These are phyloP conservation scores for Zaprionus gabonicus DNA, from an alignment of 1,140 invertebrate genomes.

Conservation along the genomic window DNA sequence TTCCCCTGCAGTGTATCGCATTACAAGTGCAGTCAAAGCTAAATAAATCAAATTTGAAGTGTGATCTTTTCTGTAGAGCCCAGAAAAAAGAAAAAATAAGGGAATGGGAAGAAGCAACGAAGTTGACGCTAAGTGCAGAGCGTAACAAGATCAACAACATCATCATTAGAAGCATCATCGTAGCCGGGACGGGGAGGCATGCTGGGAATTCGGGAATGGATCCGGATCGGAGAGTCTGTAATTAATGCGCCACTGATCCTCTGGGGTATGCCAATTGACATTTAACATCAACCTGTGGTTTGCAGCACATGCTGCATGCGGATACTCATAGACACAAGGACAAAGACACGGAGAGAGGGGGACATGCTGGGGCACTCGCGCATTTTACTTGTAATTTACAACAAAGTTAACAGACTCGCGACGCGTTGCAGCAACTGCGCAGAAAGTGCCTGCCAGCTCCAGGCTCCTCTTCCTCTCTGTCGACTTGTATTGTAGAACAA, in stretches of 20 bases:
- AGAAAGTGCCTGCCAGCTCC: conserved; percentile 42
- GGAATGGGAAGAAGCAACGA: conserved; percentile 14
- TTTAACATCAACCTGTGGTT: conserved; percentile 81
- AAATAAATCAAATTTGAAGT: conserved; percentile 76
- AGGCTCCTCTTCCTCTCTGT: conserved; percentile 4
- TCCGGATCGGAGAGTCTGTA: conserved; percentile 44
- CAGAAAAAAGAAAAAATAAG: conserved; percentile 14
- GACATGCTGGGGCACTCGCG: background rate
- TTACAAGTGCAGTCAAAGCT: conserved; percentile 74
- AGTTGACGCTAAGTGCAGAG: conserved; percentile 67
- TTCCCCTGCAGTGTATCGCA: conserved; percentile 38
- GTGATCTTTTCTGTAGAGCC: conserved; percentile 14
- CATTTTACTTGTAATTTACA: conserved; percentile 43
- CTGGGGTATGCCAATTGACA: conserved; percentile 79
- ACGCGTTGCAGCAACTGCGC: conserved; percentile 63
- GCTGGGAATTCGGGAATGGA: conserved; percentile 8
- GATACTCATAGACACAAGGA: conserved; percentile 7
- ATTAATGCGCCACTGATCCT: conserved; percentile 75
- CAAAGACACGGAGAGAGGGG: background rate
- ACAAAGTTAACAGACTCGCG: conserved; percentile 25
- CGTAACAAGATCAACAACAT: conserved; percentile 75
- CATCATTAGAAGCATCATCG: conserved; percentile 71
- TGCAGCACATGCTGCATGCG: conserved; percentile 33
- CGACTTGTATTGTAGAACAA: conserved; percentile 1
- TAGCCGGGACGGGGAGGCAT: conserved; percentile 1